Evolutionary conservation across 2,797 vertebrate species (phyloP), one percentile per base, ranked within the genome.

Genomic region (Glossophaga mutica): DNA sequence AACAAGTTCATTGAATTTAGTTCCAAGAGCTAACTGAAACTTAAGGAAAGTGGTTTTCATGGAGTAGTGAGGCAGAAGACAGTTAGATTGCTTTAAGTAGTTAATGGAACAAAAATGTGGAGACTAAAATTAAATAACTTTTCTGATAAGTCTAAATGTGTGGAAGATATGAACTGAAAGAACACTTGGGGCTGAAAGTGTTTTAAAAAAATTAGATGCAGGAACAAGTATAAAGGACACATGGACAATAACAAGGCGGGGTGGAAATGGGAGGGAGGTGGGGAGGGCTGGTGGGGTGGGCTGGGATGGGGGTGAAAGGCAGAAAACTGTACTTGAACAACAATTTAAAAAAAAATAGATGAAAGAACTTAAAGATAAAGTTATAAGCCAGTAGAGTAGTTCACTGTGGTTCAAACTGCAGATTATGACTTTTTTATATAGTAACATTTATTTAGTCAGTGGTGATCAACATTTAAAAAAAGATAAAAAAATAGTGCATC

Each of bases 281-380:
- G 39, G 39, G 39, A 39, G 39, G 39, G 39, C 39, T 39, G 39
- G 39, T 3, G 39, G 3, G 39, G 39, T 39, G 39, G 3, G 39
- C 39, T 39, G 39, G 39, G 39, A 3, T 39, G 39, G 39, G 39
- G 39, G 39, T 39, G 6, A 39, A 39, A 39, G 39, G 39, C 39
- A 39, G 39, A 39, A 39, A 39, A 39, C 39, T 39, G 39, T 39
- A 39, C 39, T 39, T 39, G 39, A 39, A 39, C 39, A 39, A 39
- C 39, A 39, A 39, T 39, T 39, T 4, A 39, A 39, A 52, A 52
- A 21, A 52, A 52, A 52, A 6, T 52, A 52, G 19, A 52, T 34
- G 67, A 94, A 91, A 82, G 16, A 68, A 42, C 42, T 93, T n/a
- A 92, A 84, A 77, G 50, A 57, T 76, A 88, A 89, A 90, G 18